phyloP scores from a whole-genome alignment of 2,113 vertebrate species.

The cattle (Bos taurus) region DNA sequence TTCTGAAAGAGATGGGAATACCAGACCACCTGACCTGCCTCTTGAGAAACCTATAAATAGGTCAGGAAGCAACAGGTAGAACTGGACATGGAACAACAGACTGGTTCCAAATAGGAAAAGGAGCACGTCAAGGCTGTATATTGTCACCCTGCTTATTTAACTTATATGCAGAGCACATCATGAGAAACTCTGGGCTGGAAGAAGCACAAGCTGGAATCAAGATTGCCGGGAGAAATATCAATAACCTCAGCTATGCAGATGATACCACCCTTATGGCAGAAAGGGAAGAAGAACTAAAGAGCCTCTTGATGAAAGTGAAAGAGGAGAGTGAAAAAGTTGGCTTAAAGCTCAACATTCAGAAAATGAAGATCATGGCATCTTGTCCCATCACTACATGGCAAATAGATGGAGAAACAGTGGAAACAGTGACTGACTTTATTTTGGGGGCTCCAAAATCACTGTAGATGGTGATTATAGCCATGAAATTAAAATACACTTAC shows the following conservation, averaged over 20 bases:
- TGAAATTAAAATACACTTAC: neutral
- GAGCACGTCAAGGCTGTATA: fast-evolving
- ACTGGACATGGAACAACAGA: neutral
- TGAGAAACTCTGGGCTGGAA: neutral
- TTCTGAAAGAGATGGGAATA: neutral
- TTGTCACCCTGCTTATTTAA: neutral
- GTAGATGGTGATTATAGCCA: neutral
- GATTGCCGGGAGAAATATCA: neutral
- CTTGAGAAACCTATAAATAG: neutral
- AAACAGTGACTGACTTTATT: neutral
- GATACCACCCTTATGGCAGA: neutral
- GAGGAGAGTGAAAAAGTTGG: neutral
- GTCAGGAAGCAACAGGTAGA: neutral
- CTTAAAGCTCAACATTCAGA: neutral
- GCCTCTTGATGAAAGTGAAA: neutral
- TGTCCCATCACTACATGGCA: neutral
- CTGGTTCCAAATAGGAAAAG: neutral
- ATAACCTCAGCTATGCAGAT: neutral
- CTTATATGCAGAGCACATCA: neutral
- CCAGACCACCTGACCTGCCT: neutral
- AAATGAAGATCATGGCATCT: fast-evolving
- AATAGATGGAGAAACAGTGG: neutral
- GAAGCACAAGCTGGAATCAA: neutral
- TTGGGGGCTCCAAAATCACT: neutral
- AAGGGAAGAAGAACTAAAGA: neutral